Evolutionary conservation across 2,113 vertebrate species (phyloP), one percentile per base, ranked within the genome.

Genomic region (Gobius niger): DNA sequence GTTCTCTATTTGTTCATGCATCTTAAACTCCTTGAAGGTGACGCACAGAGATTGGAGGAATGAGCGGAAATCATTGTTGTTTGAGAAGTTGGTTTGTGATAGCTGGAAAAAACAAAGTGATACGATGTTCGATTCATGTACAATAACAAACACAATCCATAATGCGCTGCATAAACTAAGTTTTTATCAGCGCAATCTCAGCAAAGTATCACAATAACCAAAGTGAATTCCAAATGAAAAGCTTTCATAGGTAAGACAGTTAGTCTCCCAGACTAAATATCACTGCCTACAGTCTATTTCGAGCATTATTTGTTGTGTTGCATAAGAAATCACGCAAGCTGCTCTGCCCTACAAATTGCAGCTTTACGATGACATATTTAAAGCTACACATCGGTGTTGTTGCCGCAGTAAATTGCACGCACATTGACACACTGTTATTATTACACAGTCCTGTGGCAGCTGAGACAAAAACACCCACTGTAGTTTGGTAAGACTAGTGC

Each of bases 1-100:
- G 8, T 99, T 99, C 91, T 99, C 98, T 40, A 99, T 99, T 85
- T 98, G 97, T 68, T 99, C 98, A 0, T 99, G 98, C 94, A 98
- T 98, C 90, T 99, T 99, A 87, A 99, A 99, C 90, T 99, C 98
- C 75, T 96, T 96, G 76, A 99, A 99, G 13, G 97, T 99, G 79
- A 94, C 96, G 73, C 96, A 96, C 12, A 99, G 93, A 2, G 96
- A 98, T 70, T 95, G 94, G 2, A 98, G 95, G 34, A 99, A 96
- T n/a, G 96, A 95, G 49, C 96, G 96, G 87, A 99, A 98, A 49
- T 99, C 98, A 78, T 91, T 96, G 94, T 96, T 96, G 94, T 98
- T 98, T 91, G 98, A 98, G 88, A 99, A 99, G 91, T 99, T 99
- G 76, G 98, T 99, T 86, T 99, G 96, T 10, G 96, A 98, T 81